Base-by-base conservation (phyloP, 2,888 invertebrate species). In the Trichogramma evanescens region DNA sequence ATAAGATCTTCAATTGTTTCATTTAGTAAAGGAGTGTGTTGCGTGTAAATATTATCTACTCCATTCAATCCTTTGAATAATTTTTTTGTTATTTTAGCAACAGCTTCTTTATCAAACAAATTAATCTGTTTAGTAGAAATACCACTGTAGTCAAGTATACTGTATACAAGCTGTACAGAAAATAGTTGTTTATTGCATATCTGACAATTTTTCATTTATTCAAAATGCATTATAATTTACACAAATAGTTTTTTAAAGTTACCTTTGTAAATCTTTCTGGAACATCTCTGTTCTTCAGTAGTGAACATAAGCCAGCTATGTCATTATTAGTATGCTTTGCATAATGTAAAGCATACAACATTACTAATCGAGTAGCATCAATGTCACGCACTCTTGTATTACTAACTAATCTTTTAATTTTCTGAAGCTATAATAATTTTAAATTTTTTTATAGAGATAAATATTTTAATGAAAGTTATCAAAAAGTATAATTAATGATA, bases 1-100 rank as follows among this genome's bases (percentile, higher is more conserved):
- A 93, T 84, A 1, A 96, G 81, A 73, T 95, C 93, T 70, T 97
- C 97, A 0, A 99, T 76, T 0, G 91, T 89, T 74, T 94, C 93
- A 69, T 89, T 88, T 5, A 99, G 79, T 39, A 95, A 81, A 0
- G 99, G 97, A n/a, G 89, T 89, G 79, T 99, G 99, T 74, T 99
- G 99, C 0, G 99, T 98, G 80, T 96, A 99, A 64, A 99, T 93
- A 79, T 99, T 99, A 76, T 99, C 99, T 0, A 99, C 97, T 1
- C 97, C 99, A 80, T 90, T 92, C 26, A 95, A 80, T 13, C 92
- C 93, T 84, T 90, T 95, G 74, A 87, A 91, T 71, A 88, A 87
- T 76, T 91, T 82, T 78, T 96, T 95, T 0, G 96, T 96, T 68
- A 96, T 93, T 71, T 95, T 92, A 0, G 88, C 87, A 53, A 94